These are phyloP conservation scores for Amphiprion clarkii DNA, from an alignment of 2,797 vertebrate species.

Conservation along the genomic window DNA sequence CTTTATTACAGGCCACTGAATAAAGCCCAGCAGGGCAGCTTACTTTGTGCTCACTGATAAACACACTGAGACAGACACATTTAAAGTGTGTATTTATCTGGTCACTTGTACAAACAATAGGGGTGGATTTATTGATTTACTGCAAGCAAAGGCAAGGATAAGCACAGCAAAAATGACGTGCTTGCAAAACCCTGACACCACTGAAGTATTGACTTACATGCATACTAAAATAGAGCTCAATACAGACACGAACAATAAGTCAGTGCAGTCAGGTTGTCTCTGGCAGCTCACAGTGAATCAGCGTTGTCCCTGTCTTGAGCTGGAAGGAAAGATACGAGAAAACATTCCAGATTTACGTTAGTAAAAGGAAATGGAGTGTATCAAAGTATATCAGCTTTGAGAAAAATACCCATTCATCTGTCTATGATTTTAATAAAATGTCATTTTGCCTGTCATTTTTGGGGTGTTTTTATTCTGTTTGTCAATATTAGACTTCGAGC, in stretches of 20 bases:
- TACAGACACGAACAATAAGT: conserved; percentile 15
- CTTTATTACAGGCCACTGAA: conserved; percentile 29
- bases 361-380: background rate
- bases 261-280: conserved; percentile 34
- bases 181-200: conserved; percentile 48
- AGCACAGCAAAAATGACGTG: conserved; percentile 40
- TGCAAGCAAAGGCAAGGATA: conserved; percentile 17
- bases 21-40: conserved; percentile 17
- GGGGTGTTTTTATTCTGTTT: background rate
- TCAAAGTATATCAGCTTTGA: background rate
- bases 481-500: background rate
- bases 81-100: conserved; percentile 53
- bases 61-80: conserved; percentile 23
- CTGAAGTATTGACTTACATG: conserved; percentile 40
- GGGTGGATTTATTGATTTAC: conserved; percentile 57
- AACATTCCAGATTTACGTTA: background rate
- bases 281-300: conserved; percentile 3
- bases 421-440: no score
- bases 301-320: background rate
- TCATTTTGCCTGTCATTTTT: background rate
- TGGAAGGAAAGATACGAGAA: conserved; percentile 7
- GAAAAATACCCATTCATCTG: background rate
- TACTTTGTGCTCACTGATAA: conserved; percentile 33
- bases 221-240: conserved; percentile 38
- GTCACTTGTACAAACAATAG: conserved; percentile 52